These are phyloP conservation scores for Tyrannus savana DNA, from an alignment of 2,113 vertebrate genomes.

Conservation along the genomic window DNA sequence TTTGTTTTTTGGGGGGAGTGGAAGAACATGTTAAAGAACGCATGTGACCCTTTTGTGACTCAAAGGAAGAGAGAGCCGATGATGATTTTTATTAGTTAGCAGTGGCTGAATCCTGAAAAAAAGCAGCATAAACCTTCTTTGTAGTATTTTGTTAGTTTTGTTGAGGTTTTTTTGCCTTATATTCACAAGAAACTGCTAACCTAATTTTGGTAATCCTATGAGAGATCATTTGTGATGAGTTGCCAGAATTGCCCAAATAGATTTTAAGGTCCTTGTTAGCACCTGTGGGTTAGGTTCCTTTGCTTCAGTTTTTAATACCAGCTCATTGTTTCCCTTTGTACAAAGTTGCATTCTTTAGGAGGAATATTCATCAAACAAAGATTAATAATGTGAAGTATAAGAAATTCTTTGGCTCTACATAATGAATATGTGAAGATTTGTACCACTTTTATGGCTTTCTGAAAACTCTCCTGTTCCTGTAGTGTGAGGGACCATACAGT, in stretches of 20 bases:
- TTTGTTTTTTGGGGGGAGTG: neutral
- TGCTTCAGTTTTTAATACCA: neutral
- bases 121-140: neutral
- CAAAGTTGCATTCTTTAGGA: neutral
- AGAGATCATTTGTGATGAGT: neutral
- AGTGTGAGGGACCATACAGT: neutral
- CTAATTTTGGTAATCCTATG: neutral
- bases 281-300: neutral
- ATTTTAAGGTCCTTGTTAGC: neutral
- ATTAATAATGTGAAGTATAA: neutral
- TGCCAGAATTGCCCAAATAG: neutral
- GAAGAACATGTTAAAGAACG: neutral
- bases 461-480: neutral
- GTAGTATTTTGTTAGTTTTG: rapidly evolving
- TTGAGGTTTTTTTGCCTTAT: neutral
- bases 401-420: neutral
- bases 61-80: neutral
- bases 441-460: neutral
- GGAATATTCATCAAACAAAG: neutral
- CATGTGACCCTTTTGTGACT: neutral
- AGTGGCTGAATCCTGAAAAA: neutral
- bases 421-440: neutral
- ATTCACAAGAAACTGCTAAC: neutral
- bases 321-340: neutral
- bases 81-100: neutral